Evolutionary conservation across 2,113 vertebrate species (phyloP), one percentile per base, ranked within the genome.

Genomic region (Phocoena phocoena): DNA sequence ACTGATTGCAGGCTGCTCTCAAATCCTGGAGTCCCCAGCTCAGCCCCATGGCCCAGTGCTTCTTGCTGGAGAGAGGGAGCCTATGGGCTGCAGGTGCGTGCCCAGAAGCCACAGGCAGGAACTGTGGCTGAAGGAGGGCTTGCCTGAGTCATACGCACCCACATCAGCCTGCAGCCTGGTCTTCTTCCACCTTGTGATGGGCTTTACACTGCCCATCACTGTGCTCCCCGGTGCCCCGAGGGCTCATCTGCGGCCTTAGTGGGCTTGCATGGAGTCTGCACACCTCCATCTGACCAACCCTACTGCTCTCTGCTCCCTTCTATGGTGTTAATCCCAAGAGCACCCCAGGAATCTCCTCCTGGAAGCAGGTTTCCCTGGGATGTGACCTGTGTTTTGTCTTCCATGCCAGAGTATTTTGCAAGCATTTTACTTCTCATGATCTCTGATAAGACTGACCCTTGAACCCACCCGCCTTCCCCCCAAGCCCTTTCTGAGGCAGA

Each of bases 21-120:
- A 44, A 41, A 38, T 33, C 26, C 3, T 0, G 14, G 41, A 17
- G 28, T 31, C 28, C 20, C 23, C 26, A 23, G 14, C 11, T 10
- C 31, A 6, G 44, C 13, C n/a, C 2, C 18, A 25, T 0, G 4
- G 17, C 50, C 18, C 47, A 5, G 11, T 3, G 14, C n/a, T 28
- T 41, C 55, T 47, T 47, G 18, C 33, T 9, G 11, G 53, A 94
- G 44, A 81, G 13, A 73, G 25, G 10, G 20, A 50, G 55, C 28
- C 41, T 9, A 0, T 7, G 36, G 36, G 13, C 9, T 17, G 6
- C 71, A 70, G 38, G 38, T 31, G 38, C 31, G 3, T 1, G 5
- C 25, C 33, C 2, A 2, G 50, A 38, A 58, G 36, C 47, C 20
- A 44, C n/a, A 18, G 8, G 13, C 6, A 73, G 38, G 25, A 26